Base-by-base conservation (phyloP, 2,888 invertebrate species). In the Dryadula phaetusa region DNA sequence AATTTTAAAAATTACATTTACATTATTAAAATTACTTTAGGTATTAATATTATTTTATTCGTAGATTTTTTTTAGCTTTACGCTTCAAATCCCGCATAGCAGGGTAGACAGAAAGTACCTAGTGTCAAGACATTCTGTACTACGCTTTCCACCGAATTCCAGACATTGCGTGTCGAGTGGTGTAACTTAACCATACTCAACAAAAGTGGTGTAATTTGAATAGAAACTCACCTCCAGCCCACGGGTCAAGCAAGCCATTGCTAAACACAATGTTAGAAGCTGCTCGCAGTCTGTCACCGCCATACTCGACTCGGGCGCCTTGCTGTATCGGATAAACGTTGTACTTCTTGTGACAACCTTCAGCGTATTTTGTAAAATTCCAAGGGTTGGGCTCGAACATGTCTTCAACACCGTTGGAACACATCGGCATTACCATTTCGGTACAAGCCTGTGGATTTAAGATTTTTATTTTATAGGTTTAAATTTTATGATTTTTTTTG, bases 351-450 rank as follows among this genome's bases (percentile, higher is more conserved):
- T 93, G 92, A 84, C 99, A 99, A 0, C 90, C 88, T 0, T 94
- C 94, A 0, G 95, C 87, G 79, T 92, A 96, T 22, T 87, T 76
- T 0, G 94, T 93, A 62, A 95, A 93, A 87, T 97, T 94, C 98
- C 98, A 99, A 0, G 93, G 80, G 0, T 79, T 71, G 0, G 95
- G 94, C 79, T 96, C 96, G 82, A 98, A 98, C 96, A 99, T 98
- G 79, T 97, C 98, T 10, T 94, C 90, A 1, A 92, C 86, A 46
- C 96, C 97, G 73, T 95, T 94, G 8, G 95, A 90, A 85, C 99
- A 99, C 93, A 97, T 95, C 0, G 99, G 99, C 97, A 99, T 98
- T 69, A 98, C 96, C 97, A 99, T 98, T 88, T 99, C 99, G 25
- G 98, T 98, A 82, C 99, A 99, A 0, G 96, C 94, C 96, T 98